These are phyloP conservation scores for Listronotus oregonensis DNA, from an alignment of 1,140 invertebrate species.

Conservation along the genomic window DNA sequence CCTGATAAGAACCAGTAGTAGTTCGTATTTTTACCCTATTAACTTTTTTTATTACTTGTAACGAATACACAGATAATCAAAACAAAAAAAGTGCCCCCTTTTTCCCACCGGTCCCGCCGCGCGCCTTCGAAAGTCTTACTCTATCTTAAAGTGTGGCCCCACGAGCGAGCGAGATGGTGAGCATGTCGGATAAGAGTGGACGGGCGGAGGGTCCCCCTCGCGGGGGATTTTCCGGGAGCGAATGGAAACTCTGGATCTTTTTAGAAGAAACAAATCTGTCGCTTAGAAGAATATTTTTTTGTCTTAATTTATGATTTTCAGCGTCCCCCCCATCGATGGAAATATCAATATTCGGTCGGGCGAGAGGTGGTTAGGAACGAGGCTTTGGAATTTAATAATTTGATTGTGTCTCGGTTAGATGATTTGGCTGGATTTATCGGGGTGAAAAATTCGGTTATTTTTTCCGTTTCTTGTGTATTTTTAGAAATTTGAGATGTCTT, in stretches of 20 bases:
- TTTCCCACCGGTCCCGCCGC: background rate
- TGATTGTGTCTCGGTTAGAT: background rate
- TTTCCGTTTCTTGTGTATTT: too few species aligned
- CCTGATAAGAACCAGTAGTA: background rate
- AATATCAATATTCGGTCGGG: constrained; percentile 5
- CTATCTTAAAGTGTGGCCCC: constrained; percentile 21
- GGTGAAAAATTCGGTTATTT: too few species aligned
- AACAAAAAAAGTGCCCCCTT: constrained; percentile 1
- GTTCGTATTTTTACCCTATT: background rate
- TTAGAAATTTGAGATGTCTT: too few species aligned
- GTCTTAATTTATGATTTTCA: constrained; percentile 26
- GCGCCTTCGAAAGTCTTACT: constrained; percentile 18
- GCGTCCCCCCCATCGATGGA: constrained; percentile 2
- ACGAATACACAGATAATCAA: constrained; percentile 3
- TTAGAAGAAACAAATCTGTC: constrained; percentile 27
- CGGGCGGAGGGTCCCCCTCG: constrained; percentile 16
- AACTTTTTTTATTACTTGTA: background rate
- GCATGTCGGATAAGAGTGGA: constrained; percentile 1
- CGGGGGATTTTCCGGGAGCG: background rate
- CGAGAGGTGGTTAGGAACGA: too few species aligned
- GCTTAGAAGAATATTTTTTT: constrained; percentile 23
- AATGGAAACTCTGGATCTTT: background rate
- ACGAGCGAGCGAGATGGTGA: constrained; percentile 3
- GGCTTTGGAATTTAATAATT: background rate
- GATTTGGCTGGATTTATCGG: too few species aligned